phyloP scores from a whole-genome alignment of 2,113 vertebrate species.

The Ursus arctos region DNA sequence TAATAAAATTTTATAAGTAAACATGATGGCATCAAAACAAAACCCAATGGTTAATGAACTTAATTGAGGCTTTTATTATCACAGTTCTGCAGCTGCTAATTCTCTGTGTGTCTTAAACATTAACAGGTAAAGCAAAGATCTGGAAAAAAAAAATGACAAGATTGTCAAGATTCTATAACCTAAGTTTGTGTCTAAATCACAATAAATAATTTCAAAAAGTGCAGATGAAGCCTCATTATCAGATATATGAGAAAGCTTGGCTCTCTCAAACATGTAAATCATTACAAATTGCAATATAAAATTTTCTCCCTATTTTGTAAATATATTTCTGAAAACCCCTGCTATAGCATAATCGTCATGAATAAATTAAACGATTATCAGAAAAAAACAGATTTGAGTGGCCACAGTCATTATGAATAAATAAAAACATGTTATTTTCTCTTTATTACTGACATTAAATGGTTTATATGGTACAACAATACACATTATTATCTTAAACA shows the following conservation, averaged over 20 bases:
- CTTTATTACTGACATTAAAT: neutral
- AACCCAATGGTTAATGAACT: neutral
- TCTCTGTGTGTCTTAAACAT: neutral
- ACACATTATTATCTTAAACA: slow-evolving; percentile 11
- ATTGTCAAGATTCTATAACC: neutral
- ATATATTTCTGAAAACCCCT: neutral
- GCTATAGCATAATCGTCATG: neutral
- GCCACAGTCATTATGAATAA: neutral
- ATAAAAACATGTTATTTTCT: neutral
- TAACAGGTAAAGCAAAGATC: neutral
- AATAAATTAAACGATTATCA: neutral
- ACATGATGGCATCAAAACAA: neutral
- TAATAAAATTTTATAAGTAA: slow-evolving; percentile 37
- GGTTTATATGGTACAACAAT: neutral
- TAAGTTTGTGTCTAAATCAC: neutral
- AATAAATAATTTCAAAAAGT: neutral
- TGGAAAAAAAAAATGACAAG: neutral
- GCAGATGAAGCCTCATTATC: neutral
- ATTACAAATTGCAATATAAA: neutral
- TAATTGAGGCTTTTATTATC: neutral
- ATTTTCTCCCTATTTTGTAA: neutral
- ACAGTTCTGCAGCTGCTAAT: neutral
- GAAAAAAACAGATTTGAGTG: neutral
- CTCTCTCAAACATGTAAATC: neutral
- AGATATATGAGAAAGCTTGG: neutral